These are phyloP conservation scores for Promerops cafer DNA, from an alignment of 2,113 vertebrate species.

Conservation along the genomic window DNA sequence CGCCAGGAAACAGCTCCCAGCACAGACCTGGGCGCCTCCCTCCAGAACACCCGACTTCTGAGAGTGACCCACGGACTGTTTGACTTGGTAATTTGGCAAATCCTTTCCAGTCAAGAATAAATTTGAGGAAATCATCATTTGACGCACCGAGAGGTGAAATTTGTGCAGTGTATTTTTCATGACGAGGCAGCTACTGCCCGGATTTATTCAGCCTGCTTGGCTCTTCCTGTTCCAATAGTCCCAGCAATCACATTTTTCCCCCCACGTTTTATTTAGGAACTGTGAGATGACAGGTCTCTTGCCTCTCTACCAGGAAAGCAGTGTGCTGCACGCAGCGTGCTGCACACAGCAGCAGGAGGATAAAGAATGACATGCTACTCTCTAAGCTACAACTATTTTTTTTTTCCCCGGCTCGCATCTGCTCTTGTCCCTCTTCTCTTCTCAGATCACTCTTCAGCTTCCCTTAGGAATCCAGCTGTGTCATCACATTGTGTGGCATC, in stretches of 20 bases:
- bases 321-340: conserved; percentile 15
- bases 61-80: background rate
- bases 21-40: background rate
- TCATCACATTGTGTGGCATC: conserved; percentile 84
- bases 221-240: conserved; percentile 10
- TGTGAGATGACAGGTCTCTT: conserved; percentile 19
- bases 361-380: conserved; percentile 56
- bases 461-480: conserved; percentile 92
- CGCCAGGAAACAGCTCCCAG: background rate
- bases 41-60: background rate
- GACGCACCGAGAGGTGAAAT: background rate
- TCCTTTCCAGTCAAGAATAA: background rate
- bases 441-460: conserved; percentile 82
- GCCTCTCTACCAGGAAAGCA: background rate
- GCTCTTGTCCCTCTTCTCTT: conserved; percentile 68
- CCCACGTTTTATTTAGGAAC: conserved; percentile 16
- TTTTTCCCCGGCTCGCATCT: conserved; percentile 51
- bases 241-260: background rate
- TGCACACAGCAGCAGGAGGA: background rate
- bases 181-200: conserved; percentile 1
- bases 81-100: conserved; percentile 20
- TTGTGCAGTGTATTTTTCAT: background rate
- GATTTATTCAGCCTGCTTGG: conserved; percentile 16
- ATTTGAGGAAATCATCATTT: conserved; percentile 2
- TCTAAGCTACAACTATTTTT: conserved; percentile 57